Base-by-base conservation (phyloP, 2,888 invertebrate species). In the Cheilosia pagana region DNA sequence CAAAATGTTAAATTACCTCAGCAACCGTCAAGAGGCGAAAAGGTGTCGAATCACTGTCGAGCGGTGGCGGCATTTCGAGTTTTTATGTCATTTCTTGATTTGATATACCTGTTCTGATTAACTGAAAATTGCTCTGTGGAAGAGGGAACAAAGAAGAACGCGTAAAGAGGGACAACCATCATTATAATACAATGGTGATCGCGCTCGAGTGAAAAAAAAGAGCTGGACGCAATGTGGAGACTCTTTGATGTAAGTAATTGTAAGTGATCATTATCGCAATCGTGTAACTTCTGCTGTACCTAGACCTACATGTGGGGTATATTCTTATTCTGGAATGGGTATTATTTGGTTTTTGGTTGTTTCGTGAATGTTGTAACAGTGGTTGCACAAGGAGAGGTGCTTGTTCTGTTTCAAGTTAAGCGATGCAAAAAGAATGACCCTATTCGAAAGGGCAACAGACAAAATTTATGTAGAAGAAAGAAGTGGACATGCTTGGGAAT, bases 21-120 rank as follows among this genome's bases (percentile, higher is more conserved):
- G 31, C 19, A 35, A 41, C 50, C 23, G 12, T 31, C 65, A 21
- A 23, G n/a, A 14, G 48, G 14, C 50, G 25, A 41, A 72, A 70
- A 65, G 65, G 50, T 53, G 50, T 63, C 57, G 59, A 59, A 65
- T 79, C 65, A 78, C 63, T 70, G 12, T 50, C 50, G 31, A 28
- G 39, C 43, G n/a, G 43, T 53, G 53, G 25, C 28, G n/a, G 63
- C 25, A 55, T 67, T 60, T 77, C 39, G 35, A 19, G 60, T 57
- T 57, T 60, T 8, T 59, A 57, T 52, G 14, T 53, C 23, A 43
- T 23, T 72, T 57, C 53, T 59, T 60, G 65, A 65, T 72, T 72
- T 72, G 72, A 72, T 79, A 72, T 79, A 63, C 59, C 59, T 60
- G 59, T 72, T 72, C 79, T 72, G 72, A 79, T 79, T 79, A 72